phyloP scores from a whole-genome alignment of 2,888 invertebrate species.

The Zootermopsis nevadensis region DNA sequence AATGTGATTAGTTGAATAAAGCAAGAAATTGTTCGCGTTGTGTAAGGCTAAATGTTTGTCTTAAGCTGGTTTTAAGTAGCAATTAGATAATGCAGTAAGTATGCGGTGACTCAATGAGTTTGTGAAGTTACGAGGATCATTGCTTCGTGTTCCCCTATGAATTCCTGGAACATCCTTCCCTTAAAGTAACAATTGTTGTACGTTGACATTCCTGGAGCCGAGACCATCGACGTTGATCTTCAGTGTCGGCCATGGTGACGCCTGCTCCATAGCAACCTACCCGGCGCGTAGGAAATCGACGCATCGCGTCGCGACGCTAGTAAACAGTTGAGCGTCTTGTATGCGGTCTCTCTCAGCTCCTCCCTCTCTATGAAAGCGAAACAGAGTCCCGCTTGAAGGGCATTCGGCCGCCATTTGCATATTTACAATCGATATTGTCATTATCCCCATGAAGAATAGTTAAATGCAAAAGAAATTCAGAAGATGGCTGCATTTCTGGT shows the following conservation, averaged over 20 bases:
- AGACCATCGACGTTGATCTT: constrained; percentile 34
- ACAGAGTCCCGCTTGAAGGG: constrained; percentile 30
- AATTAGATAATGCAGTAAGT: too few species aligned
- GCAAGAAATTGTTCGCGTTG: too few species aligned
- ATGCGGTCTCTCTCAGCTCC: constrained; percentile 26
- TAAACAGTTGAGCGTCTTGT: constrained; percentile 31
- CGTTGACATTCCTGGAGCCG: constrained; percentile 5
- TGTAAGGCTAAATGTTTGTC: too few species aligned
- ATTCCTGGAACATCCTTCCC: background rate
- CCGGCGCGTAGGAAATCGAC: constrained; percentile 34
- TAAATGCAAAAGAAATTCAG: background rate
- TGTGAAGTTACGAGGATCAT: too few species aligned
- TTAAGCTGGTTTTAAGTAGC: too few species aligned
- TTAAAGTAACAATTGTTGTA: background rate
- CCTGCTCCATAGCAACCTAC: constrained; percentile 40
- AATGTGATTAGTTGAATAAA: too few species aligned
- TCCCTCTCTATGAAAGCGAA: constrained; percentile 33
- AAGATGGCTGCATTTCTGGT: background rate
- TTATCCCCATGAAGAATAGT: constrained; percentile 18
- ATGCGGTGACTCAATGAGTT: too few species aligned
- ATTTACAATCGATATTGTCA: constrained; percentile 37
- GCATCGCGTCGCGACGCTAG: constrained; percentile 31
- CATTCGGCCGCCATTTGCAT: constrained; percentile 37
- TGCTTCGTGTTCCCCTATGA: background rate
- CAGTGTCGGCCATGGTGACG: constrained; percentile 45